Evolutionary conservation across 1,140 invertebrate species (phyloP).

Genomic region (Penaeus indicus): DNA sequence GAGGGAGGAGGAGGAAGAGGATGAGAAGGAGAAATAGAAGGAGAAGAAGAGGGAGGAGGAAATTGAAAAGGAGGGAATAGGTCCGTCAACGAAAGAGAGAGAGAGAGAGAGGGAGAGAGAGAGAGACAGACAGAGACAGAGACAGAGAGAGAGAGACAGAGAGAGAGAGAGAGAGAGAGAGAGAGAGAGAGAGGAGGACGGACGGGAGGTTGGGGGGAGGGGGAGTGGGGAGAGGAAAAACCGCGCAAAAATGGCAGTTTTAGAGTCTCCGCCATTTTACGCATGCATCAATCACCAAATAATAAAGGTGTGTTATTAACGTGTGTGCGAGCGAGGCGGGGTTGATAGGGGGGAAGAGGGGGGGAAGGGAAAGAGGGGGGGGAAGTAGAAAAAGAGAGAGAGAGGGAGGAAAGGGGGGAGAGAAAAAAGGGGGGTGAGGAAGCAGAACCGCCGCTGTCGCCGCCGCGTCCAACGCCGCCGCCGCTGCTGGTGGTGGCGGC

Average conservation of each 20-base stretch:
- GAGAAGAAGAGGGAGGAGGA: no score
- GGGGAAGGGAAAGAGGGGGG: no score
- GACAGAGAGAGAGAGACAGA: no score
- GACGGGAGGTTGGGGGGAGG: not conserved
- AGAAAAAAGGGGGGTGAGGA: not conserved
- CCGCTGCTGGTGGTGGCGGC: no score
- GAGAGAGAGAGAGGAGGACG: not conserved
- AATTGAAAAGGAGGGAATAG: no score
- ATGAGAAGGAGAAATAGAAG: no score
- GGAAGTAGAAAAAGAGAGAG: not conserved
- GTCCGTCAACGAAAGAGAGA: no score
- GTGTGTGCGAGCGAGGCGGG: conserved; percentile 21
- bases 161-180: no score
- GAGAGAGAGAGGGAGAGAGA: no score
- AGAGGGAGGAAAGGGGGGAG: not conserved
- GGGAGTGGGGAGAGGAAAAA: no score
- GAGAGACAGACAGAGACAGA: no score
- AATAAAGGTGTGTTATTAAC: conserved; percentile 61
- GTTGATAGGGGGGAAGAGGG: not conserved
- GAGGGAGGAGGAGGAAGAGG: no score
- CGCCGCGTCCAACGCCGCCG: not conserved
- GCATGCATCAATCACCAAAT: conserved; percentile 54
- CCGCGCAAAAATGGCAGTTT: conserved; percentile 41
- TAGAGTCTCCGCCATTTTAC: conserved; percentile 53
- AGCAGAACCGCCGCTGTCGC: not conserved